These are phyloP conservation scores for Mormoops blainvillei DNA, from an alignment of 2,113 vertebrate species.

Conservation along the genomic window DNA sequence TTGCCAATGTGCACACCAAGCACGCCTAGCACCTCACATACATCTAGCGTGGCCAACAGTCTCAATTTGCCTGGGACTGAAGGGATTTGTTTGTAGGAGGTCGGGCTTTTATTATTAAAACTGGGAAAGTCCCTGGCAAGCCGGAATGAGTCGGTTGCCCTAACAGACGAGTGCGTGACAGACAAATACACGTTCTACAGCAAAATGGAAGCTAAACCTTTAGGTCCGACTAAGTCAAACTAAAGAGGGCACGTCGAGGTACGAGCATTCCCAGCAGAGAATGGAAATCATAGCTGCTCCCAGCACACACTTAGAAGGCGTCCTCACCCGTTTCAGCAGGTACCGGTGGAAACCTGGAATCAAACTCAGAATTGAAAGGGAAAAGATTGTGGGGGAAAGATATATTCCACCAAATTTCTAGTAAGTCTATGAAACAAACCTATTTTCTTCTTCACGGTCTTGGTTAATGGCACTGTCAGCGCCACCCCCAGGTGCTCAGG, in stretches of 20 bases:
- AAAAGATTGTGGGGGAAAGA: neutral
- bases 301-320: neutral
- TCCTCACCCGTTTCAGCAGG: neutral
- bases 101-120: neutral
- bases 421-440: neutral
- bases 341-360: neutral
- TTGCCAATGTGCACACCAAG: too few relatives aligned
- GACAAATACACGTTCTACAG: too few relatives aligned
- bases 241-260: fast-evolving
- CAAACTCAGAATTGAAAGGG: neutral
- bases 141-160: neutral
- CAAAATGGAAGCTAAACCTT: neutral
- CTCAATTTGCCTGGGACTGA: neutral
- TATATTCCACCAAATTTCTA: neutral
- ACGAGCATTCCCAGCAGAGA: neutral
- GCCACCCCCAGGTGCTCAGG: neutral
- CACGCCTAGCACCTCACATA: fast-evolving
- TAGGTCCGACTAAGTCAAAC: neutral
- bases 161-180: neutral
- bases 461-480: neutral
- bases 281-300: neutral
- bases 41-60: neutral
- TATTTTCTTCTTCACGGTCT: neutral
- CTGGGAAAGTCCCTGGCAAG: neutral
- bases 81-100: neutral